Conservation (phyloP, 2,888 invertebrate species). For the Philaethria dido region DNA sequence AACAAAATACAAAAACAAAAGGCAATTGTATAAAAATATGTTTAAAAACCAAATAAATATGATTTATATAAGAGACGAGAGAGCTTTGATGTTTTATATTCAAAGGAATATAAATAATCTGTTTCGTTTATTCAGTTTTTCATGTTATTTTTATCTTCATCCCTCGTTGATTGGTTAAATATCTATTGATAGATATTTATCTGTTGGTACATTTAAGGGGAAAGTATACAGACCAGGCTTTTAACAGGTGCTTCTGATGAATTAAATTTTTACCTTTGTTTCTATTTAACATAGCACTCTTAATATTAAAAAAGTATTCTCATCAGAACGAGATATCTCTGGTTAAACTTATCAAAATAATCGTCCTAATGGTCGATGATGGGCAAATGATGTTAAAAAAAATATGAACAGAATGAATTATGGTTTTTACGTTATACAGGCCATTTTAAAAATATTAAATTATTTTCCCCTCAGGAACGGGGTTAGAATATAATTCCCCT, state of each 20-base stretch:
- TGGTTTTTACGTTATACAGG: no score
- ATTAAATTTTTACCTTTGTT: no score
- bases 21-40: neutral
- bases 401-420: no score
- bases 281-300: no score
- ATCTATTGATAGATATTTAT: neutral
- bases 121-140: neutral
- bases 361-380: no score
- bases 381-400: no score
- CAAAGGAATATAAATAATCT: conserved; percentile 2
- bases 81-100: conserved; percentile 12
- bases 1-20: conserved; percentile 6
- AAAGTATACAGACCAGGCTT: neutral
- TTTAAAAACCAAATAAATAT: conserved; percentile 19
- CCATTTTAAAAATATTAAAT: no score
- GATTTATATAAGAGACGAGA: conserved; percentile 3
- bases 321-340: no score
- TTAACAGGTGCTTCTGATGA: neutral
- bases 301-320: no score
- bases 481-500: no score
- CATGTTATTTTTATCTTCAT: conserved; percentile 7
- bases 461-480: no score
- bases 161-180: conserved; percentile 1
- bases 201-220: neutral
- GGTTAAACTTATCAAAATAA: no score